Conservation (phyloP, 2,113 vertebrate species). For the Scomber japonicus region DNA sequence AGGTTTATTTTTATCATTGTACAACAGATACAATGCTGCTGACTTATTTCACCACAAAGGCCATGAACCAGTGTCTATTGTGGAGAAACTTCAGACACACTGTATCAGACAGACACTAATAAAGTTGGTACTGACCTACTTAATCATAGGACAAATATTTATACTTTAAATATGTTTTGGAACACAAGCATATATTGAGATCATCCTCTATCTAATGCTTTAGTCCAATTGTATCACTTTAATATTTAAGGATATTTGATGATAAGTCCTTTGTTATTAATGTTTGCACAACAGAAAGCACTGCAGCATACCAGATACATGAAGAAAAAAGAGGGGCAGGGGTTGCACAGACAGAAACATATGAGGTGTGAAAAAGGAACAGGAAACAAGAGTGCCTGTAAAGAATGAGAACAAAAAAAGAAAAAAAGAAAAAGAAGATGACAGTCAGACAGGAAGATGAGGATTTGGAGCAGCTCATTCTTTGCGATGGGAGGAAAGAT, state of each 20-base stretch:
- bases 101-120: not conserved
- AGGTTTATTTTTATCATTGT: not conserved
- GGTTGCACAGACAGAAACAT: not conserved
- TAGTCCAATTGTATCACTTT: not conserved
- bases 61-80: slow-evolving; percentile 14
- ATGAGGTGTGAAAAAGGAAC: slow-evolving; percentile 45
- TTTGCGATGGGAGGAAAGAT: not conserved
- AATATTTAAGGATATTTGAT: not conserved
- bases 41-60: slow-evolving; percentile 16
- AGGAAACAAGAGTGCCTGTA: slow-evolving; percentile 12
- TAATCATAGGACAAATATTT: not conserved
- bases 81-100: not conserved
- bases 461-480: not conserved
- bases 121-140: not conserved
- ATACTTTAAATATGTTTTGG: not conserved
- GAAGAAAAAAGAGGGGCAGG: not conserved
- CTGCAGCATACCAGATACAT: not conserved
- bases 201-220: not conserved
- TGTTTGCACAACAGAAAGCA: not conserved
- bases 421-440: not conserved
- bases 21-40: not conserved
- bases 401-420: not conserved
- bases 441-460: not conserved
- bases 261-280: not conserved
- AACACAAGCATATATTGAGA: not conserved